Conservation (phyloP, 2,888 invertebrate genomes). For the Chydorus sphaericus region DNA sequence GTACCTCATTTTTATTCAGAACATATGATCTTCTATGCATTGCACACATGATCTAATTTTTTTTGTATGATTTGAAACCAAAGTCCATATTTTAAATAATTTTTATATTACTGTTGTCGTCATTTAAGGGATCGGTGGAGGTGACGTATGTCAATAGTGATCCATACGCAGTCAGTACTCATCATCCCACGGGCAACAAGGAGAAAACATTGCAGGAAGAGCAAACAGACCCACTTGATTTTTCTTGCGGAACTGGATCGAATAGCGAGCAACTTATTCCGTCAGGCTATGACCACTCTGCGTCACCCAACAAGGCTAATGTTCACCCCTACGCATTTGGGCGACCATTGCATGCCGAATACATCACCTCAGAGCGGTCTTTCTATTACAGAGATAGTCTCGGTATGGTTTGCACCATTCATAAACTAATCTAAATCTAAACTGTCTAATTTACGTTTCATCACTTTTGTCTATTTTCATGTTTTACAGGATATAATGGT, state of each 20-base stretch:
- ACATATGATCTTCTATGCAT: too few relatives aligned
- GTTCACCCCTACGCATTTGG: neutral
- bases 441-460: too few relatives aligned
- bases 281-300: neutral
- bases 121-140: too few relatives aligned
- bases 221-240: slow-evolving; percentile 31
- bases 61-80: neutral
- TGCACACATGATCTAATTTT: too few relatives aligned
- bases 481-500: neutral
- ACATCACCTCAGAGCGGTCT: neutral
- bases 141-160: slow-evolving; percentile 25
- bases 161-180: neutral
- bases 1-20: slow-evolving; percentile 41
- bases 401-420: neutral
- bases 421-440: neutral
- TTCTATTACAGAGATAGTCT: neutral
- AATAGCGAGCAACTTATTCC: neutral
- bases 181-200: neutral
- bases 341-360: neutral
- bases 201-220: slow-evolving; percentile 18
- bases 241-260: slow-evolving; percentile 21
- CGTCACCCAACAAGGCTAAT: neutral
- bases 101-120: too few relatives aligned
- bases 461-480: too few relatives aligned
- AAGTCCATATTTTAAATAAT: neutral